A percentile compares a stretch with the other conserved stretches of the same genome.
Conservation (phyloP, 2,113 vertebrate species). For the Nansenia antarctica region DNA sequence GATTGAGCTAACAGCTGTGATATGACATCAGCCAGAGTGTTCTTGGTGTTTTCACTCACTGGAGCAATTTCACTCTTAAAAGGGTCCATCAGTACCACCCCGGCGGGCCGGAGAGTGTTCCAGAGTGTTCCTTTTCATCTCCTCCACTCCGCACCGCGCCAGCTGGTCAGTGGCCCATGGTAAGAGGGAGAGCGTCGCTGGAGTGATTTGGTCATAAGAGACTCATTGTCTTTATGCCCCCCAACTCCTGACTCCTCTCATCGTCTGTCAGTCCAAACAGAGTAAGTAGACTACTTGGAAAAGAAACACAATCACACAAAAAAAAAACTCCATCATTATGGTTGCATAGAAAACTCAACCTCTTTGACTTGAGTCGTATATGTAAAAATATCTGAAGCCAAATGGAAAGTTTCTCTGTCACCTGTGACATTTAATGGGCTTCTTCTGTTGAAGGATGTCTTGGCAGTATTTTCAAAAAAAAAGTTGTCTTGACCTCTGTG, state of each 20-base stretch:
- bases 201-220: constrained; percentile 48
- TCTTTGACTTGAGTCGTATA: not conserved
- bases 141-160: constrained; percentile 66
- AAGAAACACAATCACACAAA: not conserved
- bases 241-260: not conserved
- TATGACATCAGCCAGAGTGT: constrained; percentile 73
- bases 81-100: constrained; percentile 74
- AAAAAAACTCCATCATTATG: not conserved
- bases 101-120: constrained; percentile 68
- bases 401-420: constrained; percentile 47
- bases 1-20: constrained; percentile 78
- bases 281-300: not conserved
- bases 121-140: constrained; percentile 73
- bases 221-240: constrained; percentile 51
- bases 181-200: constrained; percentile 44
- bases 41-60: constrained; percentile 76
- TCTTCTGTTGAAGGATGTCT: constrained; percentile 57
- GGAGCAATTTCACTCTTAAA: constrained; percentile 75
- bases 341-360: not conserved
- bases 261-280: not conserved
- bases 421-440: constrained; percentile 49
- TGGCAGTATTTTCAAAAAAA: constrained; percentile 61
- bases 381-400: constrained; percentile 47
- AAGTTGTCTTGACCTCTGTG: constrained; percentile 68
- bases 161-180: constrained; percentile 61